phyloP scores from a whole-genome alignment of 1,140 invertebrate species.

The Chironomus striatipennis region DNA sequence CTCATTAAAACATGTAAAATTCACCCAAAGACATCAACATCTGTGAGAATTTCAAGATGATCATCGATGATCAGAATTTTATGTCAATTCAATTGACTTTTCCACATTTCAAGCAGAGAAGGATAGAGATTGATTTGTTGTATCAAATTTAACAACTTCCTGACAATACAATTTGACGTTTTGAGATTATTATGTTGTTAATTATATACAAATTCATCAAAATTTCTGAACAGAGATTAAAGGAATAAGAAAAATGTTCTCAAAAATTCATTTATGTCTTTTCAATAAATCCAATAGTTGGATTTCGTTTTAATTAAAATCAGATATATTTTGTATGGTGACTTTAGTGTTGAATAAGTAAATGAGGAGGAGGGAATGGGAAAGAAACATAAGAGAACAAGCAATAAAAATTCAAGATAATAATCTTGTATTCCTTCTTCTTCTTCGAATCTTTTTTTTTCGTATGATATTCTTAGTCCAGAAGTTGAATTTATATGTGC shows the following conservation, averaged over 20 bases:
- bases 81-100: too few species aligned
- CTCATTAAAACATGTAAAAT: too few species aligned
- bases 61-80: too few species aligned
- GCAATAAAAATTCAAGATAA: slow-evolving; percentile 22
- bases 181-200: too few species aligned
- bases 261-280: background rate
- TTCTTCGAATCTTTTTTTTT: background rate
- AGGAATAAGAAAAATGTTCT: background rate
- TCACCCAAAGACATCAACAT: too few species aligned
- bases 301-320: slow-evolving; percentile 22
- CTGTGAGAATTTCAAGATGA: too few species aligned
- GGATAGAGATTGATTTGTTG: slow-evolving; percentile 7
- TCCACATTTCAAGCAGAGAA: background rate
- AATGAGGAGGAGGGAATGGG: background rate
- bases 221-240: background rate
- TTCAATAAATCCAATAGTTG: background rate
- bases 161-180: background rate
- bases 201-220: background rate
- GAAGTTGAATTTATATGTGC: background rate
- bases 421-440: slow-evolving; percentile 20
- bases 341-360: background rate
- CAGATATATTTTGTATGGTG: background rate
- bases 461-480: background rate
- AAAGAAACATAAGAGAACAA: slow-evolving; percentile 10
- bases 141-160: slow-evolving; percentile 8